Base-by-base conservation (phyloP, 2,797 vertebrate species). In the Centroberyx gerrardi region DNA sequence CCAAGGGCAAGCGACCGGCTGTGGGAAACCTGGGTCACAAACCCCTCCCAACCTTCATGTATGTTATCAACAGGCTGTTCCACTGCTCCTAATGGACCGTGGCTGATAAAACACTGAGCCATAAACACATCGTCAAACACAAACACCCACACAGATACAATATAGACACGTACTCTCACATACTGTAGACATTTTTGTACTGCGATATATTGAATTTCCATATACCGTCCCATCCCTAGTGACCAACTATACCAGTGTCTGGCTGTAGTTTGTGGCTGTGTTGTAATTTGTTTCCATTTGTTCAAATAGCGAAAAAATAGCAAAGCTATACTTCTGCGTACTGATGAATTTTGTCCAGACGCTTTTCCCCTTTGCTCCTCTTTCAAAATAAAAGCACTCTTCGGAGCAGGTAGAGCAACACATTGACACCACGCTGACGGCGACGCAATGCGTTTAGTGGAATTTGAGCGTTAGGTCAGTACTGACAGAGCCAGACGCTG, bases 81-180 rank as follows among this genome's bases (percentile, higher is more conserved):
- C 36, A 59, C n/a, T 48, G 31, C 59, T 5, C 13, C 8, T 44
- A 62, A 46, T 62, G 51, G 18, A 1, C 27, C 51, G 40, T 33
- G 46, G 40, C 52, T 60, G 42, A 46, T 22, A 55, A 38, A 72
- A 74, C 72, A 48, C 33, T 22, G 53, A 22, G 42, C 46, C 31
- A 75, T 65, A 65, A 65, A 65, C 38, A 71, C 53, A 9, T n/a
- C 53, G 12, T 10, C 17, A 18, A 53, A 65, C 9, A 33, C 61
- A 63, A 40, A 65, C 61, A 56, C 53, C 31, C 48, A 48, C 36
- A 62, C 38, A 51, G 22, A 63, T 54, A 62, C 28, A 31, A 62
- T 49, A 62, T 28, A 33, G 17, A 46, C 66, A 46, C 13, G 33
- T 18, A 27, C 65, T 4, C 52, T 56, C 53, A 38, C 29, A 65